Conservation (phyloP, 2,888 invertebrate species). For the Fragum sueziense region DNA sequence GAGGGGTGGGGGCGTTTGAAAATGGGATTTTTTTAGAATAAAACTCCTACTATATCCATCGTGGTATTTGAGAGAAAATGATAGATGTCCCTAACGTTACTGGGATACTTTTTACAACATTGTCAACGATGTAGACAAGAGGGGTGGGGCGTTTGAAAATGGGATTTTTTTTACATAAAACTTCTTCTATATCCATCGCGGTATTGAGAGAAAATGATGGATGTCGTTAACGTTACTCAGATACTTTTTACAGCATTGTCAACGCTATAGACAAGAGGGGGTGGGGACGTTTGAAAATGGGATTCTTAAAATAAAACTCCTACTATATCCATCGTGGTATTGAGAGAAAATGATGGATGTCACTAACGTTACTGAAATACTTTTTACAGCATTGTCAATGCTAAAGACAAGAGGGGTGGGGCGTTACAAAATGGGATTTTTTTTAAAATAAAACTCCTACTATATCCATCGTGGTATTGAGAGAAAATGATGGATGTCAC, state of each 20-base stretch:
- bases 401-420: too few relatives aligned
- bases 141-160: too few relatives aligned
- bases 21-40: too few relatives aligned
- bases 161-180: too few relatives aligned
- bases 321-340: slow-evolving; percentile 18
- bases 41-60: slow-evolving; percentile 9
- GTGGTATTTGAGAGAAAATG: slow-evolving; percentile 23
- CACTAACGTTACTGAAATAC: not conserved
- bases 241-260: not conserved
- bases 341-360: slow-evolving; percentile 22
- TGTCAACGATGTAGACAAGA: too few relatives aligned
- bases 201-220: slow-evolving; percentile 24
- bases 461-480: slow-evolving; percentile 19
- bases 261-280: too few relatives aligned
- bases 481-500: slow-evolving; percentile 7
- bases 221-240: not conserved
- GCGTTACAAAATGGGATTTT: too few relatives aligned
- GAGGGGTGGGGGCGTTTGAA: too few relatives aligned
- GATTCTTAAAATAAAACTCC: too few relatives aligned
- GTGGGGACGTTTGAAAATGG: too few relatives aligned
- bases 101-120: not conserved
- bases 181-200: slow-evolving; percentile 16
- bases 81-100: not conserved
- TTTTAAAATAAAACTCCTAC: too few relatives aligned
- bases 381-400: not conserved